Evolutionary conservation across 1,140 invertebrate genomes (phyloP), one percentile per base, ranked within the genome.

Genomic region (Drosophila grimshawi): DNA sequence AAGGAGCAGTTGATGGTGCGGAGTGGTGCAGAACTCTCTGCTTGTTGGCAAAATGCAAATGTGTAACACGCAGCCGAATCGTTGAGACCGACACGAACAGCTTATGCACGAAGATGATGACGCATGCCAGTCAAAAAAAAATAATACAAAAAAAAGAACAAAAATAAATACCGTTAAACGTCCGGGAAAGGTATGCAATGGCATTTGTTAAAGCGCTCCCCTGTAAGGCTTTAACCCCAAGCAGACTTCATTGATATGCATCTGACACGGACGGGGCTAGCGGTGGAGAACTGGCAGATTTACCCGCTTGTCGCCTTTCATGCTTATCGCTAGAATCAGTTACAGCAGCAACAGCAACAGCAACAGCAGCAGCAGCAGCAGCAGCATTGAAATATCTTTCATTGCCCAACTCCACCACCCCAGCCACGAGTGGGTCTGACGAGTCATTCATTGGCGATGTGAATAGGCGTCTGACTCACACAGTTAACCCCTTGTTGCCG

Each of bases 401-500:
- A 57, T 67, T 32, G 52, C 43, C 32, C 35, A 27, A 2, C 29
- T 32, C 46, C 46, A 8, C 19, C 19, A 19, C 19, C 19, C 19
- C 19, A 19, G 19, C 19, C 0, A 19, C 19, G 19, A 19, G 19
- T 19, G 30, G 33, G 8, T 32, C 63, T 46, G 55, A 49, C 57
- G 56, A 60, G 39, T 77, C 76, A 86, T 78, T 75, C 79, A 78
- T 80, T 37, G 61, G 6, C 7, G 41, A 10, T 53, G 41, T 68
- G 55, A 60, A 68, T 68, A 68, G 52, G 32, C 51, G 29, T 19
- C 71, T 88, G 83, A 86, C 67, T 86, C 82, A 82, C 59, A 61
- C 78, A 86, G 79, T 88, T 88, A 86, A 88, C 83, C 83, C 79
- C 83, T 88, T 83, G 65, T 71, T 64, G 71, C 65, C 64, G 19